Percentiles rank a stretch among this genome's conserved stretches.
Conservation (phyloP, 2,888 invertebrate species). For the Ormyrus nitidulus region DNA sequence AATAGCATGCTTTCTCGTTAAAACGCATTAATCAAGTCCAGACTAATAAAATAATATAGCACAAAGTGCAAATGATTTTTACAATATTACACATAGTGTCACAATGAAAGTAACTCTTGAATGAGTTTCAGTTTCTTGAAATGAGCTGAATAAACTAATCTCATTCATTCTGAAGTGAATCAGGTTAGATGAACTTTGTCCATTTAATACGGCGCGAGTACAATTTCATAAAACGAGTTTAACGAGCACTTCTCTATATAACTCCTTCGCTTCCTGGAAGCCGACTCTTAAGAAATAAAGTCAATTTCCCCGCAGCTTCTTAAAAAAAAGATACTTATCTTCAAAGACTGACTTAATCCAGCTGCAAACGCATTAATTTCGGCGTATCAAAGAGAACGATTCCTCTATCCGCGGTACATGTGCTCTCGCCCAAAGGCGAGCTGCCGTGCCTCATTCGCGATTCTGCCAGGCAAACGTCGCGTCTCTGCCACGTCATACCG, state of each 20-base stretch:
- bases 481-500: no score
- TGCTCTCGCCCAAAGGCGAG: no score
- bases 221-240: neutral
- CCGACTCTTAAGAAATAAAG: no score
- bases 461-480: no score
- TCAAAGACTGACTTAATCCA: no score
- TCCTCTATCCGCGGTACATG: no score
- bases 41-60: neutral
- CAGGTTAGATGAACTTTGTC: neutral
- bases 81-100: neutral
- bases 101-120: neutral
- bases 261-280: neutral
- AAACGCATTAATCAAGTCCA: neutral
- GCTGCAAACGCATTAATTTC: no score
- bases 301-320: no score
- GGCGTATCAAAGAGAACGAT: no score
- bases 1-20: neutral
- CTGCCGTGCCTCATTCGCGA: no score
- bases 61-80: neutral
- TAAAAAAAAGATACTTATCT: no score
- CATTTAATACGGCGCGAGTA: neutral
- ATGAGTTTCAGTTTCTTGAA: neutral
- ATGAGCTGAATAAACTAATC: neutral
- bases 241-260: neutral
- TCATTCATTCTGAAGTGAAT: neutral